Evolutionary conservation across 2,113 vertebrate genomes (phyloP), one percentile per base, ranked within the genome.

Genomic region (Dendropsophus ebraccatus): DNA sequence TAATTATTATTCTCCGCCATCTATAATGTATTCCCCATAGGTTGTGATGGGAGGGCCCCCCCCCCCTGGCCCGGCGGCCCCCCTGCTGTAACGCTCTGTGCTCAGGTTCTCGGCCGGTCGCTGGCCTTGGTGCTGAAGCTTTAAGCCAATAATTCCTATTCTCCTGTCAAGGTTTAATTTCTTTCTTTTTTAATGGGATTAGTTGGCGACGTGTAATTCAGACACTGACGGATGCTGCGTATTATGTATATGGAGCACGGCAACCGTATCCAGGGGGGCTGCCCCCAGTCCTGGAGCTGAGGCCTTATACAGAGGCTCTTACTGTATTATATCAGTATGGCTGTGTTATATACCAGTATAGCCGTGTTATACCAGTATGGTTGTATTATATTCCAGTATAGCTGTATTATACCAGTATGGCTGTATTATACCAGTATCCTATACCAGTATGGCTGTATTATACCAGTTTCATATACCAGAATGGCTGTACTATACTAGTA

Each of bases 121-220:
- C 90, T 91, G 82, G 87, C 89, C 89, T 75, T 88, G 89, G 90
- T 91, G 88, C 90, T 91, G 90, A 72, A 89, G 30, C 21, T 2
- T 17, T 81, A 65, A 62, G 14, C 78, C 78, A 62, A 17, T 62
- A 37, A 45, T 62, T 60, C 56, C 25, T 47, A 5, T 12, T 41
- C 52, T 79, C 32, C 32, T 23, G 50, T 54, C 54, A 60, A 37
- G 77, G 32, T 45, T 62, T 70, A 5, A 35, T 23, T 21, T 70
- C 9, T 41, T 41, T 11, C 11, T 73, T 45, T 81, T 65, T 47
- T n/a, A 62, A 81, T 81, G 78, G 78, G 77, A 80, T 80, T 69
- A 69, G 17, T 32, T 25, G 14, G n/a, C 17, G 19, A 2, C n/a
- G 17, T 70, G 28, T 69, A 67, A 69, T 50, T 25, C 30, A 69